Base-by-base conservation (phyloP, 2,888 invertebrate genomes). In the Drosophila paranaensis region DNA sequence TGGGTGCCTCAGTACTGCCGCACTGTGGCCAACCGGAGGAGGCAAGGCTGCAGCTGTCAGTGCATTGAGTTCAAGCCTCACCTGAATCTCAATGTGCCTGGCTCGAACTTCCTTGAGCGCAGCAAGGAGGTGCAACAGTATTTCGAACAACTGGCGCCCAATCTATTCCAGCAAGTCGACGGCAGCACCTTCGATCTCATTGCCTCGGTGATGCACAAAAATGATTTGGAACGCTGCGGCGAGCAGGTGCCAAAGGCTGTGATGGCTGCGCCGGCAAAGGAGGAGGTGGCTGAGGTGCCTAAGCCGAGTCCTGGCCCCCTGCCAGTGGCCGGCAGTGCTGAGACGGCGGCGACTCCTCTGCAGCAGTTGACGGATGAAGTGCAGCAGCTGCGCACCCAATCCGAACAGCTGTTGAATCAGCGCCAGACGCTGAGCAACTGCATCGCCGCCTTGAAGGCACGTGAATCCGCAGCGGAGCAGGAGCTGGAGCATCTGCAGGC, bases 1-100 rank as follows among this genome's bases (percentile, higher is more conserved):
- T 96, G 96, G 96, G 93, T 95, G 51, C 95, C 96, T 10, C 94
- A 95, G 69, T 95, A 95, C 88, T 95, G 95, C 82, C 78, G 90
- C 0, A 77, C 76, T 0, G 77, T 90, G 6, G 84, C 74, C n/a
- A 84, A 79, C 27, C 60, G 77, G 3, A 78, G 78, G 13, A 20
- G 64, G 11, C 64, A 72, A 3, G 86, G 88, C 6, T 87, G 88
- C 63, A 89, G 87, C 33, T 81, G 90, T 2, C 86, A 90, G 16
- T 83, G 83, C 54, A 85, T 86, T 0, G 77, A 84, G 27, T 93
- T 93, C 51, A 82, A 81, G 16, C 92, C 92, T 4, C 91, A 92
- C 68, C 64, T 91, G 2, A 92, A 91, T 77, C 77, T 93, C 0
- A 92, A 90, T 67, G 86, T 92, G 57, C 92, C 91, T 11, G 78